These are phyloP conservation scores for Aramus guarauna DNA, from an alignment of 2,113 vertebrate genomes.

Conservation along the genomic window DNA sequence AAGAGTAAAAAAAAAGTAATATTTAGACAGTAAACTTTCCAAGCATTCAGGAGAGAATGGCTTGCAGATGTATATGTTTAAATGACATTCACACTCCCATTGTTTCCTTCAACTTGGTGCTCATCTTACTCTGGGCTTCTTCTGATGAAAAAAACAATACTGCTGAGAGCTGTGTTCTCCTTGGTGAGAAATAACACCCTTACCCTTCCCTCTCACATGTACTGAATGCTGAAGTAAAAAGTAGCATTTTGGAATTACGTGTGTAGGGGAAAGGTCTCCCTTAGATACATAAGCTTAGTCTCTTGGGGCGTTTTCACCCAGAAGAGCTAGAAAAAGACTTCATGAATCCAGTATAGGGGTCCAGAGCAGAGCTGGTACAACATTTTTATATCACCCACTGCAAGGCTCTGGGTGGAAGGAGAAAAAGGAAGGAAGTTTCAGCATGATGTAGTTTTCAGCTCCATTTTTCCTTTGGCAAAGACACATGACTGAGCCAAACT, in stretches of 20 bases:
- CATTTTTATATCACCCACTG: not conserved
- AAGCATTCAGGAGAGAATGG: conserved; percentile 68
- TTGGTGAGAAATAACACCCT: conserved; percentile 52
- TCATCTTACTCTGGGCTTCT: conserved; percentile 55
- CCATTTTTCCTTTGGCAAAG: not conserved
- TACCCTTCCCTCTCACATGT: conserved; percentile 24
- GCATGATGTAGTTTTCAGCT: not conserved
- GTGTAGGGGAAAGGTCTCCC: not conserved
- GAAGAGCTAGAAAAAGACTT: not conserved
- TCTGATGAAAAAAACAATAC: conserved; percentile 29
- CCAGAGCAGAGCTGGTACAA: not conserved
- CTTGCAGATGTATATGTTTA: conserved; percentile 75
- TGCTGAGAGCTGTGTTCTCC: not conserved
- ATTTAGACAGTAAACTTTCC: conserved; percentile 71
- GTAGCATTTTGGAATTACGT: not conserved
- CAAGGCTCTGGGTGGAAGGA: not conserved
- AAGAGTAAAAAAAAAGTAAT: conserved; percentile 57
- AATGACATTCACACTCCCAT: conserved; percentile 65
- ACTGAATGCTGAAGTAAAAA: not conserved
- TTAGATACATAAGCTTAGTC: not conserved
- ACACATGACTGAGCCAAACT: not conserved
- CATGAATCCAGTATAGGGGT: not conserved
- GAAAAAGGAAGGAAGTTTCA: not conserved
- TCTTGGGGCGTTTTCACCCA: not conserved
- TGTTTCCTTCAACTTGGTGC: conserved; percentile 71